Evolutionary conservation across 92 coral and sea anemone species (phyloP), one percentile per base, ranked within the genome.

Genomic region (Plumapathes pennacea): DNA sequence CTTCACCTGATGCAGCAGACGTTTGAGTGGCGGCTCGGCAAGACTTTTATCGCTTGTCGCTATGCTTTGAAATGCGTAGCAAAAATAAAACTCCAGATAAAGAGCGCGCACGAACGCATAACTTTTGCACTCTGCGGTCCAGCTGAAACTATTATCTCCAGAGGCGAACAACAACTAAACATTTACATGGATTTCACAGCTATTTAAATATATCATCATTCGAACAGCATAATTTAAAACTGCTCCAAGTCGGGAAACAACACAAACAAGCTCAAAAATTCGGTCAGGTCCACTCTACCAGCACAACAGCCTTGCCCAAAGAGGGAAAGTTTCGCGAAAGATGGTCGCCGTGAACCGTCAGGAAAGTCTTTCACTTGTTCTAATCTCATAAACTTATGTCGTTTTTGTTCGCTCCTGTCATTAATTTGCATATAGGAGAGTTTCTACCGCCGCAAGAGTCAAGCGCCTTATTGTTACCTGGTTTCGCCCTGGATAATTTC

Each of bases 121-220:
- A 39, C 30, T 39, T 22, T 66, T 41, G 53, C 43, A 5, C 19
- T 21, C 43, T 54, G n/a, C 54, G 51, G n/a, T 40, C 28, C 89
- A 82, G 79, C 71, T 72, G 73, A 76, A 69, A 86, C 85, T 82
- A 82, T 82, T 82, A 76, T 84, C 33, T 60, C 55, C 61, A 44
- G 49, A 50, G 50, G 47, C 83, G 80, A 86, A 86, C 84, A 86
- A 78, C 85, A 75, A 67, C 89, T 78, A 76, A 59, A 86, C 89
- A 87, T 82, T 83, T 72, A 87, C 95, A 86, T 82, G 89, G 95
- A 81, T 87, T 87, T 87, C 67, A 83, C 95, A 87, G 95, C 95
- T 87, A 87, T 87, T 87, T 87, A 87, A 87, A 87, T 87, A 87
- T 81, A 87, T 82, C 95, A 87, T 60, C 89, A 87, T 70, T 76